These are phyloP conservation scores for Brassicogethes aeneus DNA, from an alignment of 2,888 invertebrate genomes.

Conservation along the genomic window DNA sequence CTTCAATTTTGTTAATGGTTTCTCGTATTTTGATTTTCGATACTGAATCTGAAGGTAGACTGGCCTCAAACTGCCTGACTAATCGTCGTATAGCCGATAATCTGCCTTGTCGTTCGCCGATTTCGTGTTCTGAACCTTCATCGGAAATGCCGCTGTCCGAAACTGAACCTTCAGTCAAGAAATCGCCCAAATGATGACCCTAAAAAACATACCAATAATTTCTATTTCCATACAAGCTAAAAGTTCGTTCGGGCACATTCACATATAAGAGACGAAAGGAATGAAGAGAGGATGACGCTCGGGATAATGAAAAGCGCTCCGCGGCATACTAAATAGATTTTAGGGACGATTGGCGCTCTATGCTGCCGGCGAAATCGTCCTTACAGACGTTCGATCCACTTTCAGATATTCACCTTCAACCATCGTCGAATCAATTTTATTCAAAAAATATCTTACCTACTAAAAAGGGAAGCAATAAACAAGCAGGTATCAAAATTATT, in stretches of 20 bases:
- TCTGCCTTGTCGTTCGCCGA: slow-evolving; percentile 56
- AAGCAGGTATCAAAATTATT: no score
- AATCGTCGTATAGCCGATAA: slow-evolving; percentile 58
- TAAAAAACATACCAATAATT: slow-evolving; percentile 20
- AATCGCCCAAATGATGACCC: slow-evolving; percentile 38
- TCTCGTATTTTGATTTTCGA: slow-evolving; percentile 57
- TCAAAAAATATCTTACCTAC: no score
- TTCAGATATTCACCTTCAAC: no score
- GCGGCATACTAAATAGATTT: slow-evolving; percentile 49
- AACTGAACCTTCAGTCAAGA: slow-evolving; percentile 50
- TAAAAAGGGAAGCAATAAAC: no score
- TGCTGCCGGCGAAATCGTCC: not conserved
- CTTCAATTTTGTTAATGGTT: slow-evolving; percentile 63
- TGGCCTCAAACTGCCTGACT: slow-evolving; percentile 57
- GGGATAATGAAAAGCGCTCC: slow-evolving; percentile 52
- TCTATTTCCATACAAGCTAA: not conserved
- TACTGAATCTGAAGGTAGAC: slow-evolving; percentile 57
- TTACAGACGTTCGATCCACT: not conserved
- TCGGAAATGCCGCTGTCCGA: slow-evolving; percentile 75
- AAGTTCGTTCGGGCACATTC: no score
- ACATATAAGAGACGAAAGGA: slow-evolving; percentile 13
- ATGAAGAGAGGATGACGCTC: slow-evolving; percentile 36
- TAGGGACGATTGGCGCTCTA: slow-evolving; percentile 24
- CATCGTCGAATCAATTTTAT: no score
- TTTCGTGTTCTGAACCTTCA: slow-evolving; percentile 60